Base-by-base conservation (phyloP, 1,140 invertebrate species). In the Popillia japonica region DNA sequence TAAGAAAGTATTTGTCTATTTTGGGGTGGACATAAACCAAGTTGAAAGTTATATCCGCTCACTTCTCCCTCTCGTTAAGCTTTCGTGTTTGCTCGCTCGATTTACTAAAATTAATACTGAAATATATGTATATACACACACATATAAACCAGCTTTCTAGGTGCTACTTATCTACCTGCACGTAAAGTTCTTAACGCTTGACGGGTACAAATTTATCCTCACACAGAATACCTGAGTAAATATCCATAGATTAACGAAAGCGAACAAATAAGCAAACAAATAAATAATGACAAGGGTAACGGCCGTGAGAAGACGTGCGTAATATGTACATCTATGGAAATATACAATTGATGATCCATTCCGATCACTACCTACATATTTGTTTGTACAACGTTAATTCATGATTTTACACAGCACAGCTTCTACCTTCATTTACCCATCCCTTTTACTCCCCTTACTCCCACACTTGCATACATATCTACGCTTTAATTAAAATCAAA, bases 41-140 rank as follows among this genome's bases (percentile, higher is more conserved):
- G 11, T 48, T 48, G 44, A 48, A 48, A 48, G 44, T 48, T 48
- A 48, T 48, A 48, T 14, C 44, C 44, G n/a, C n/a, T n/a, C n/a
- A n/a, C n/a, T n/a, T n/a, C n/a, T n/a, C n/a, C n/a, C n/a, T n/a
- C n/a, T n/a, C n/a, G n/a, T 48, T 14, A 48, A n/a, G 44, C 44
- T 48, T 48, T 48, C 44, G 44, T 48, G 44, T 48, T 48, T 48
- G 17, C 44, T 14, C 44, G 44, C 17, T 10, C 44, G 44, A 48
- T 48, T 48, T 48, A 48, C 44, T 48, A 48, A 48, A 48, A 48
- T 48, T 48, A 48, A 48, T 48, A 48, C 44, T 48, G 44, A 48
- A 48, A 48, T 48, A n/a, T 48, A 48, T 48, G 17, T n/a, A 48
- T 3, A 48, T n/a, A 48, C 44, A 48, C 11, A 48, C 11, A 48